Percentiles rank a stretch among this genome's conserved stretches.
Evolutionary conservation across 1,140 invertebrate genomes (phyloP).

Genomic region (Sminthurides bifidus): DNA sequence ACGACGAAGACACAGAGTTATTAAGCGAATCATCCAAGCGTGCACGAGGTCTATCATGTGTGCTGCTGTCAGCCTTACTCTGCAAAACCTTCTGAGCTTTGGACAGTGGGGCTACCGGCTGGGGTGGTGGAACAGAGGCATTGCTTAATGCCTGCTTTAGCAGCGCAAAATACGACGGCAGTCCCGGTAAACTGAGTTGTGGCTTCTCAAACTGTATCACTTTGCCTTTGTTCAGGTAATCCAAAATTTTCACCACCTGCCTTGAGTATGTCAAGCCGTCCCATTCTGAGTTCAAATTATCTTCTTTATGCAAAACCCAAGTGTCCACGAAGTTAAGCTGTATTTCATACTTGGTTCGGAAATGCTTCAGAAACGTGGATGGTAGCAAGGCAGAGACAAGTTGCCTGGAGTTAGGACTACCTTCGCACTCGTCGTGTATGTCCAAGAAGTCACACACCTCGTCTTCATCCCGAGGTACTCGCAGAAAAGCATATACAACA

Average conservation of each 20-base stretch:
- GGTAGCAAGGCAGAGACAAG: slow-evolving; percentile 13
- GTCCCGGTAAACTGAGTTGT: neutral
- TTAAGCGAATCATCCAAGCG: neutral
- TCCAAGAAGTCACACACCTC: neutral
- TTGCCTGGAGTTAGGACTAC: neutral
- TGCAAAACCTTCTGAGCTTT: neutral
- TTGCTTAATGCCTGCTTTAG: neutral
- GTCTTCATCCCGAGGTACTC: slow-evolving; percentile 12
- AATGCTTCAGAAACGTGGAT: slow-evolving; percentile 8
- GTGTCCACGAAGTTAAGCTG: slow-evolving; percentile 22
- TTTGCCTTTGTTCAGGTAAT: slow-evolving; percentile 14
- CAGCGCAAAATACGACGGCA: neutral
- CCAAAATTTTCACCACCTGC: slow-evolving; percentile 11
- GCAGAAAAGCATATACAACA: slow-evolving; percentile 1
- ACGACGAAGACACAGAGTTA: neutral
- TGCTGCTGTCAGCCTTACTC: neutral
- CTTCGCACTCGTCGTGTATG: neutral
- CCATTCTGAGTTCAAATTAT: neutral
- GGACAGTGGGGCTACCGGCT: neutral
- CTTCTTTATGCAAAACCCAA: slow-evolving; percentile 1
- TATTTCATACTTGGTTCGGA: slow-evolving; percentile 8
- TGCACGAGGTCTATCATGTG: neutral
- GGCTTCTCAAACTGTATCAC: slow-evolving; percentile 7
- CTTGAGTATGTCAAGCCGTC: slow-evolving; percentile 2
- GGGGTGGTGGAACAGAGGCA: neutral